A percentile compares a stretch with the other conserved stretches of the same genome.
Evolutionary conservation across 2,797 vertebrate genomes (phyloP).

Genomic region (Choloepus didactylus): DNA sequence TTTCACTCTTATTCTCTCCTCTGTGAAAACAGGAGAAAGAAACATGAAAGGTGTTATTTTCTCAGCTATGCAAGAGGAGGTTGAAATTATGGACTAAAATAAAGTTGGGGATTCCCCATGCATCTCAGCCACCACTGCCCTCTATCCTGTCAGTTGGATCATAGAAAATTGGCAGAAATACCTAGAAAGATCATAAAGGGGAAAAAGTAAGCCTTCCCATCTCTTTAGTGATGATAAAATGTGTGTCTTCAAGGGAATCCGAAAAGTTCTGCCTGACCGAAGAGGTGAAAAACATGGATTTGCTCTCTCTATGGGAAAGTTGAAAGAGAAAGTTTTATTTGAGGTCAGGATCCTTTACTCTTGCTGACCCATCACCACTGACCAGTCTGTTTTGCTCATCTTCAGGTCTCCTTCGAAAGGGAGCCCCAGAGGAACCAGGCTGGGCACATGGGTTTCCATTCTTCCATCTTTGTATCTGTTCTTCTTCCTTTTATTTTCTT

Average conservation of each 20-base stretch:
- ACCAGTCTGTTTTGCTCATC: not conserved
- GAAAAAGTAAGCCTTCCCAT: not conserved
- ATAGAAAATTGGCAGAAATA: not conserved
- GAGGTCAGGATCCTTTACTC: not conserved
- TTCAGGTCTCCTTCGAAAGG: not conserved
- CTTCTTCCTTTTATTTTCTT: not conserved
- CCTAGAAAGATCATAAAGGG: not conserved
- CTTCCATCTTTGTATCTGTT: not conserved
- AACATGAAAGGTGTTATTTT: not conserved
- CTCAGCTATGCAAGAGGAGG: not conserved
- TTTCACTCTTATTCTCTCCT: not conserved
- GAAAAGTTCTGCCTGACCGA: not conserved
- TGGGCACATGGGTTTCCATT: accelerated
- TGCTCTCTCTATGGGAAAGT: not conserved
- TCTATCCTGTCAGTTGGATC: not conserved
- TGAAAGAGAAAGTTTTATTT: not conserved
- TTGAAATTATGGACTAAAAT: not conserved
- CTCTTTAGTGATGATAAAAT: not conserved
- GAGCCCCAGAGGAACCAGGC: accelerated
- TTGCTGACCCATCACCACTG: not conserved
- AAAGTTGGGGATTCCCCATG: not conserved
- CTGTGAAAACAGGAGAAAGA: not conserved
- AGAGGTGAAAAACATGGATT: not conserved
- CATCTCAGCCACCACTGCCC: not conserved
- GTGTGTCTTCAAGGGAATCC: not conserved